Percentiles rank a stretch among this genome's conserved stretches.
These are phyloP conservation scores for Hyppa rectilinea DNA, from an alignment of 2,888 invertebrate genomes.

Conservation along the genomic window DNA sequence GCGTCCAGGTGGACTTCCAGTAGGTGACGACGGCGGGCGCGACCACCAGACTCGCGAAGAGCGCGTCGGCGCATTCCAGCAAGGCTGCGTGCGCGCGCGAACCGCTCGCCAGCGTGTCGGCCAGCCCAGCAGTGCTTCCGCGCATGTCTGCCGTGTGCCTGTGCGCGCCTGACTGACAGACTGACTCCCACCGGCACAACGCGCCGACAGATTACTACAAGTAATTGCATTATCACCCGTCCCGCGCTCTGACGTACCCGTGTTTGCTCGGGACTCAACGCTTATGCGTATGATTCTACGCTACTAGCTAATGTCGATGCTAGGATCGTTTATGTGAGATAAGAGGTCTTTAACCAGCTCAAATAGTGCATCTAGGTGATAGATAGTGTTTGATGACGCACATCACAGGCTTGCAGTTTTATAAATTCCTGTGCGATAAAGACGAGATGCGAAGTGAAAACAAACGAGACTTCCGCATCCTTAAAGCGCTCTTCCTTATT, in stretches of 20 bases:
- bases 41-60: slow-evolving; percentile 93
- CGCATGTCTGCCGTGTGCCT: slow-evolving; percentile 89
- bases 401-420: not conserved
- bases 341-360: slow-evolving; percentile 52
- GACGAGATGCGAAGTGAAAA: not conserved
- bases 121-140: slow-evolving; percentile 92
- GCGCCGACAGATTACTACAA: slow-evolving; percentile 78
- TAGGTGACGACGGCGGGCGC: slow-evolving; percentile 96
- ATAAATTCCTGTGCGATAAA: not conserved
- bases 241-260: slow-evolving; percentile 77
- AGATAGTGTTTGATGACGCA: slow-evolving; percentile 14
- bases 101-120: slow-evolving; percentile 91
- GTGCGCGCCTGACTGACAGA: slow-evolving; percentile 75
- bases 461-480: not conserved
- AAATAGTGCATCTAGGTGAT: slow-evolving; percentile 19
- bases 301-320: slow-evolving; percentile 42
- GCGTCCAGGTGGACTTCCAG: slow-evolving; percentile 96
- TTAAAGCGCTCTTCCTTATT: slow-evolving; percentile 9
- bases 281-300: slow-evolving; percentile 53
- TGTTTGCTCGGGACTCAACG: slow-evolving; percentile 57
- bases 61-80: slow-evolving; percentile 93
- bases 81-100: slow-evolving; percentile 88
- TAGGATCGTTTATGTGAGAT: slow-evolving; percentile 45
- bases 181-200: slow-evolving; percentile 76
- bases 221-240: slow-evolving; percentile 88